Evolutionary conservation across 2,797 vertebrate species (phyloP), one percentile per base, ranked within the genome.

Genomic region (Neopelma chrysocephalum): DNA sequence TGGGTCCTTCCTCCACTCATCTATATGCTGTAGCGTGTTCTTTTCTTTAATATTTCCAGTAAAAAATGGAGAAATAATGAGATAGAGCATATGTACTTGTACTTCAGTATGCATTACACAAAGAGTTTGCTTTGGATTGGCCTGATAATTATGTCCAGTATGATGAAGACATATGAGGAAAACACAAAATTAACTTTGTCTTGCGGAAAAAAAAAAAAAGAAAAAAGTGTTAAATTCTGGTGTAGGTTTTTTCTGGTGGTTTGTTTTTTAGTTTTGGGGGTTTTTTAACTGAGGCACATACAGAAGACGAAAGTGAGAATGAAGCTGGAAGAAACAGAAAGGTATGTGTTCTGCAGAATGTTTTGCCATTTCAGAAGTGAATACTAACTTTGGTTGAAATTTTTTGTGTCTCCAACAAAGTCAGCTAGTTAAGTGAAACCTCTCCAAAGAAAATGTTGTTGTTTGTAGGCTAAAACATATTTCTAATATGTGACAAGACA

Each of bases 61-160:
- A 27, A 88, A 78, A 60, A 88, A 84, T 43, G 8, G 40, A 64
- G 62, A 86, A 96, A 76, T 87, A 87, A 94, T 88, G 91, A 73
- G 79, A 48, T 18, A 43, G 31, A 88, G 29, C 15, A 48, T 56
- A 81, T 48, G 29, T 23, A 81, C 34, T 82, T 70, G 21, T 82
- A 54, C 20, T 75, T 83, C 51, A 62, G 13, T 43, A 34, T 73
- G 47, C 1, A 0, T 86, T 65, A 75, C 75, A 58, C 54, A 36
- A 47, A 58, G 56, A 85, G 10, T 48, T 95, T 78, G 16, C 40
- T 82, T 81, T 76, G 51, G 15, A n/a, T 31, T 93, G 43, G 14
- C n/a, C 58, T 66, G 19, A 45, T 86, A 42, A 82, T 86, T 89
- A 51, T 38, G 29, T 69, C 25, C 50, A 89, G 20, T 16, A 29